Base-by-base conservation (phyloP, 2,797 vertebrate genomes). In the Rousettus madagascariensis region DNA sequence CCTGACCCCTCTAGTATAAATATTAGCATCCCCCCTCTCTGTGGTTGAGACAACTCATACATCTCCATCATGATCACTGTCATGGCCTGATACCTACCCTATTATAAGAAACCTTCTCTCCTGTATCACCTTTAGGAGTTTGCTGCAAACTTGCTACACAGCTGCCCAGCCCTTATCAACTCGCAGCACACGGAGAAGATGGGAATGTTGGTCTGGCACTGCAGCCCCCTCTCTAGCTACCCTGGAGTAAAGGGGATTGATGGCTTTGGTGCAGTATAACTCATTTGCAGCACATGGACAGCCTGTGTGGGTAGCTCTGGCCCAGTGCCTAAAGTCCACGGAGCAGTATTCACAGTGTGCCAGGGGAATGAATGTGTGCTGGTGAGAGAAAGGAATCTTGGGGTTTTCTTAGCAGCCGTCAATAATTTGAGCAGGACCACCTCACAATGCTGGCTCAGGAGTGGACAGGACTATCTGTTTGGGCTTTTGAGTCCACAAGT, bases 241-340 rank as follows among this genome's bases (percentile, higher is more conserved):
- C 6, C 65, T 2, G 11, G 26, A 90, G 57, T 6, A 3, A 8
- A 65, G 30, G 20, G 36, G 4, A 5, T 72, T 0, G 1, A 24
- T 2, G 7, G 57, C 8, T 30, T 10, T 22, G 41, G 2, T 15
- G 10, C 30, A 33, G 24, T 8, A 22, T 16, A 30, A 43, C 30
- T 24, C 11, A 11, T 3, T 9, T 22, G 24, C 33, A 93, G 59
- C 19, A 22, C 22, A n/a, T 8, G 28, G n/a, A 26, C 26, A 55
- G 15, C 33, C 1, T 0, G 30, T 7, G 2, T 13, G 30, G 6
- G 46, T 12, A 66, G 84, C 51, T 71, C 59, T 41, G 36, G 46
- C 38, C 57, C 51, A 57, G 78, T 6, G 5, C 26, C 33, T 2
- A 2, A 28, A 33, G 30, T 46, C 46, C 17, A 10, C 0, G 28